phyloP scores from a whole-genome alignment of 1,140 invertebrate species.

The Bombus soroeensis region DNA sequence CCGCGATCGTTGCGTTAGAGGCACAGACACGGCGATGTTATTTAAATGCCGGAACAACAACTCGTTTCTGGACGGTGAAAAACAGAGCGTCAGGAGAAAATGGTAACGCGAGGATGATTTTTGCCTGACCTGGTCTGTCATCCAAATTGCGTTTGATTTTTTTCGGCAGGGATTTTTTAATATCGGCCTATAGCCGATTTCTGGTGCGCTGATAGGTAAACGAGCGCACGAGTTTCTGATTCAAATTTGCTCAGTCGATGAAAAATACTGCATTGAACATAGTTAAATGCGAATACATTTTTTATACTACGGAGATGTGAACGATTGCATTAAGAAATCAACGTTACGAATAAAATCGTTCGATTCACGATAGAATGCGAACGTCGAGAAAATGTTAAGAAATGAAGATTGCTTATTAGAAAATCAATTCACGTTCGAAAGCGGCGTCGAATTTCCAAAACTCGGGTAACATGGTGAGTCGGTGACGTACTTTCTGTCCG shows the following conservation, averaged over 20 bases:
- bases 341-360: not conserved
- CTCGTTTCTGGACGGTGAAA: not conserved
- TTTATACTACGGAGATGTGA: no score
- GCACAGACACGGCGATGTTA: not conserved
- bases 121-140: no score
- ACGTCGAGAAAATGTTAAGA: not conserved
- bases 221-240: not conserved
- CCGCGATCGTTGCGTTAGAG: slow-evolving; percentile 1
- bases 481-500: slow-evolving; percentile 27
- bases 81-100: not conserved
- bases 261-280: not conserved
- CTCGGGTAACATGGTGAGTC: not conserved
- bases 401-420: not conserved
- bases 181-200: not conserved
- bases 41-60: not conserved
- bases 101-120: not conserved
- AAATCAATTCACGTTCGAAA: not conserved
- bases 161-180: not conserved
- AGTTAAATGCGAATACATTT: not conserved
- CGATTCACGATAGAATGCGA: no score
- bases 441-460: not conserved
- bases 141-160: not conserved
- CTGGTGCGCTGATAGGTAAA: no score
- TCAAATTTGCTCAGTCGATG: not conserved
- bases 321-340: not conserved